Percentiles rank a stretch among this genome's conserved stretches.
phyloP scores from a whole-genome alignment of 1,140 invertebrate genomes.

The Theocolax elegans region DNA sequence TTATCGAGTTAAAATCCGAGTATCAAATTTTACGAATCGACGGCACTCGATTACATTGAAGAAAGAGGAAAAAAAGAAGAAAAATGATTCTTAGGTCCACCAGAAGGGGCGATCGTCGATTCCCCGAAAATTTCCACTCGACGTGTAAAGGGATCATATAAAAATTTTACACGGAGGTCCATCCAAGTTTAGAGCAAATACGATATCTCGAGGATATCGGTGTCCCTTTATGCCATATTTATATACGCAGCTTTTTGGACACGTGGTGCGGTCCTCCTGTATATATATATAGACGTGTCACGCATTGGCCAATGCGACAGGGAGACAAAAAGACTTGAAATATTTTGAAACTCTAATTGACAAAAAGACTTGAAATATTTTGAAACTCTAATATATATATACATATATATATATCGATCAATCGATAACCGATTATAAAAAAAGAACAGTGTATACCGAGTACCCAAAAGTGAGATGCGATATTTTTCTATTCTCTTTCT shows the following conservation, averaged over 20 bases:
- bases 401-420: too few species aligned
- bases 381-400: too few species aligned
- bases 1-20: neutral
- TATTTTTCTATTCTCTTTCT: too few species aligned
- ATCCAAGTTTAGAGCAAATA: neutral
- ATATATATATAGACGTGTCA: neutral
- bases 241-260: slow-evolving; percentile 2
- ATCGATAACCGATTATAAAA: slow-evolving; percentile 32
- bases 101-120: neutral
- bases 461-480: slow-evolving; percentile 22
- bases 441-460: slow-evolving; percentile 6
- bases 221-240: slow-evolving; percentile 23
- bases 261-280: neutral
- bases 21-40: slow-evolving; percentile 6
- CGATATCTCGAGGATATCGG: neutral
- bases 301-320: neutral
- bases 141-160: slow-evolving; percentile 26
- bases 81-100: too few species aligned
- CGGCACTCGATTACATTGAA: too few species aligned
- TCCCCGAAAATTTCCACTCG: slow-evolving; percentile 36
- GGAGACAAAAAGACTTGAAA: too few species aligned
- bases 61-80: too few species aligned
- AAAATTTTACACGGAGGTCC: neutral
- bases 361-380: slow-evolving; percentile 7
- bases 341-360: too few species aligned